Evolutionary conservation across 2,888 invertebrate species (phyloP), one percentile per base, ranked within the genome.

Genomic region (Aromia moschata): DNA sequence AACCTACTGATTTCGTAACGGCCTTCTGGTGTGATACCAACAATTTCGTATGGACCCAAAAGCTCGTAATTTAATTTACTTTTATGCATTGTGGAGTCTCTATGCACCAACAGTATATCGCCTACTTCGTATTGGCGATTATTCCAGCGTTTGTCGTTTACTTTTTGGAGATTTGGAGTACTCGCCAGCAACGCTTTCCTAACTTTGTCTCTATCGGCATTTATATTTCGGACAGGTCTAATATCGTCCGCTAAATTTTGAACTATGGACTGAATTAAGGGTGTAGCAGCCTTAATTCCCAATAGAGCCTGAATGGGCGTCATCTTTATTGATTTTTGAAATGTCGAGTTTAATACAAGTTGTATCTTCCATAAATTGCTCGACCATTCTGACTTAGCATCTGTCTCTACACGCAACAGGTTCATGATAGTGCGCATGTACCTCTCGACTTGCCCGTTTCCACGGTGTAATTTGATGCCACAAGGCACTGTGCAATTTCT

Each of bases 71-170:
- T 51, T 9, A 43, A 31, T 46, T 68, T 68, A 31, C 65, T 60
- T 1, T 38, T 40, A 38, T 68, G 63, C 57, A 69, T 55, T 38
- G 60, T 57, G 16, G 52, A 52, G 12, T 54, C 68, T 5, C 68
- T 52, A 49, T 68, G 63, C 14, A 67, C 25, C 7, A 69, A 40
- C 1, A 69, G 66, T 58, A 63, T 62, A 47, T 63, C 58, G 11
- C 69, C 68, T 14, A 54, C 33, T 1, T 18, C 15, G 63, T 18
- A 52, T 15, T 62, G 15, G 1, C 41, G 12, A 30, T 11, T 67
- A 37, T 64, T 53, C 12, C 60, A 53, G 17, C 64, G 52, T n/a
- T 58, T 64, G 14, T 20, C 14, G 30, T 63, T 65, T 5, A 56
- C 11, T 30, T 44, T 41, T 1, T 12, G 1, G 11, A 41, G 25